phyloP scores from a whole-genome alignment of 2,797 vertebrate genomes.

The Gallinago solitaria region DNA sequence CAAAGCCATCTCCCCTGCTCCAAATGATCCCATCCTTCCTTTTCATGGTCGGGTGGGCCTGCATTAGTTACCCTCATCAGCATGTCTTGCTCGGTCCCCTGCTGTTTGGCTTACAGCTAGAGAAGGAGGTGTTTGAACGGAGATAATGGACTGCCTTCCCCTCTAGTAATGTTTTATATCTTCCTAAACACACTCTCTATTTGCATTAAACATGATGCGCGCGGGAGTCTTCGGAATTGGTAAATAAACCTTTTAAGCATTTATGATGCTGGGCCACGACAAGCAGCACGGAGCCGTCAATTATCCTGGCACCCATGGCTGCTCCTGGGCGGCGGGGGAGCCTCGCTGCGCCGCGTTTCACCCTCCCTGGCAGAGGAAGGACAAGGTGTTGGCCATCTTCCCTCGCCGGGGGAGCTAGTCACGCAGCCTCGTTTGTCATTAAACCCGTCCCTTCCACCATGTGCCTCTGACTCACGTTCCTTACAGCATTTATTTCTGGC shows the following conservation, averaged over 20 bases:
- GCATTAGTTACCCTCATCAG: conserved; percentile 57
- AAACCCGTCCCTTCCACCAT: not conserved
- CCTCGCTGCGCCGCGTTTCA: not conserved
- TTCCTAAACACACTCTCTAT: conserved; percentile 57
- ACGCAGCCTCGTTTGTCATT: not conserved
- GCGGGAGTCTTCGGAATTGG: conserved; percentile 39
- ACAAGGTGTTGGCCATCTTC: conserved; percentile 12
- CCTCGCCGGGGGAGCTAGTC: not conserved
- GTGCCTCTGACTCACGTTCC: conserved; percentile 29
- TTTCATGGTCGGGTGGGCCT: not conserved
- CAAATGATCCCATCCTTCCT: not conserved
- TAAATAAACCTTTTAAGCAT: conserved; percentile 70
- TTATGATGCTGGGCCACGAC: conserved; percentile 28
- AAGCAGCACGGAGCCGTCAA: not conserved
- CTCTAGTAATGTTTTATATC: conserved; percentile 58
- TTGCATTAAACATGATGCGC: conserved; percentile 57
- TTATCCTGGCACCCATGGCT: not conserved
- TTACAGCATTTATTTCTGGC: conserved; percentile 24
- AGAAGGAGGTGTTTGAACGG: conserved; percentile 23
- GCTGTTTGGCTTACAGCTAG: conserved; percentile 46
- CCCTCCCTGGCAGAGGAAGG: not conserved
- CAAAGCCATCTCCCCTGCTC: not conserved
- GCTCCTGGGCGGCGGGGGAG: not conserved
- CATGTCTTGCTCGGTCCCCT: conserved; percentile 11
- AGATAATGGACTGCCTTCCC: conserved; percentile 34